Conservation (phyloP, 2,888 invertebrate species). For the Polymixis flavicincta region DNA sequence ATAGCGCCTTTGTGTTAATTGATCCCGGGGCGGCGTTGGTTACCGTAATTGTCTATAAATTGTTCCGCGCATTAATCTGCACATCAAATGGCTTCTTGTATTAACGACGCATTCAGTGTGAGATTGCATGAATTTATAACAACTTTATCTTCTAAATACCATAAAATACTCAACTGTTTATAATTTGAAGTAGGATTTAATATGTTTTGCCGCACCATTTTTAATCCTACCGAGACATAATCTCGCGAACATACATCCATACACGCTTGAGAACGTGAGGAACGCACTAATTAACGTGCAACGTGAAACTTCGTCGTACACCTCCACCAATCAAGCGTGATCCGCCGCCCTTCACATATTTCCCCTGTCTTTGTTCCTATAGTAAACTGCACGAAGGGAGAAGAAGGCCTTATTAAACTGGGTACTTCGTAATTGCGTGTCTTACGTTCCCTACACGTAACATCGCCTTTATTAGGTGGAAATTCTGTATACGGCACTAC, state of each 20-base stretch:
- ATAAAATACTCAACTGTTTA: constrained; percentile 51
- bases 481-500: constrained; percentile 87
- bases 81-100: constrained; percentile 84
- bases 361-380: constrained; percentile 74
- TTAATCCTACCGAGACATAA: constrained; percentile 75
- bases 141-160: constrained; percentile 65
- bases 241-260: constrained; percentile 81
- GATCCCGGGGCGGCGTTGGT: constrained; percentile 85
- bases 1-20: constrained; percentile 88
- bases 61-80: constrained; percentile 87
- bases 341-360: constrained; percentile 79
- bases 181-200: constrained; percentile 58
- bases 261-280: constrained; percentile 85
- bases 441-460: constrained; percentile 89
- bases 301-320: constrained; percentile 87
- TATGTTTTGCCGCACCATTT: constrained; percentile 67
- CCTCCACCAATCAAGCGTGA: constrained; percentile 80
- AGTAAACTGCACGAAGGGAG: constrained; percentile 74
- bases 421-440: constrained; percentile 87
- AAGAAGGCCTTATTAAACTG: constrained; percentile 80
- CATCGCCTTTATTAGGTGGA: constrained; percentile 90
- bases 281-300: constrained; percentile 90
- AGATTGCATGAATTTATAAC: constrained; percentile 64
- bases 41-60: constrained; percentile 90
- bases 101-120: constrained; percentile 70